Base-by-base conservation (phyloP, 2,888 invertebrate species). In the Pimpla rufipes region DNA sequence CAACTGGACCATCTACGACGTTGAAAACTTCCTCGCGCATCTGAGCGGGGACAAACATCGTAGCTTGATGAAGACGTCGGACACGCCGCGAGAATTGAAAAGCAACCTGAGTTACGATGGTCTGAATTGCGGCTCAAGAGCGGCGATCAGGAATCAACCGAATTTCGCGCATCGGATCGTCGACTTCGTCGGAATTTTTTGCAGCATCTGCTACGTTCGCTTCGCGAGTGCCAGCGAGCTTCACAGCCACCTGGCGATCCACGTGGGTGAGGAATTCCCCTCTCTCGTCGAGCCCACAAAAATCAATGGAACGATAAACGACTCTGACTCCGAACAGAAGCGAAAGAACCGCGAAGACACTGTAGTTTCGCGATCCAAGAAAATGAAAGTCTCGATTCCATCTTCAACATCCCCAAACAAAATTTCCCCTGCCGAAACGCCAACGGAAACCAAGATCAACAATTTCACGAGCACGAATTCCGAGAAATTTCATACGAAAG, bases 211-310 rank as follows among this genome's bases (percentile, higher is more conserved):
- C 42, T 7, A 8, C 13, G 29, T 10, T 5, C 7, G 4, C 21
- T 59, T 76, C 2, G 13, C 5, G 21, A 23, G 13, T 0, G n/a
- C 13, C 13, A 21, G 29, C 13, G 47, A 50, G n/a, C 18, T 11
- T 5, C 71, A 81, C 42, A 50, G 40, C 16, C 81, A 81, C 62
- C 29, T 71, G 42, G 67, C 77, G 42, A 40, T 21, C 7, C 81
- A 81, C 45, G 59, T 71, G 11, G 16, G 16, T 7, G 37, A 16
- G 18, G 37, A 40, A 3, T 62, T 40, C 1, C 7, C 7, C 40
- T 2, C 8, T n/a, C n/a, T 16, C 2, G n/a, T 29, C 10, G n/a
- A 57, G 13, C 8, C 57, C 13, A 29, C 7, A 1, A 29, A 23
- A 1, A 0, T n/a, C 13, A 57, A 57, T 3, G 57, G 29, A n/a